Conservation (phyloP, 2,888 invertebrate species). For the Dorcus parallelipipedus region DNA sequence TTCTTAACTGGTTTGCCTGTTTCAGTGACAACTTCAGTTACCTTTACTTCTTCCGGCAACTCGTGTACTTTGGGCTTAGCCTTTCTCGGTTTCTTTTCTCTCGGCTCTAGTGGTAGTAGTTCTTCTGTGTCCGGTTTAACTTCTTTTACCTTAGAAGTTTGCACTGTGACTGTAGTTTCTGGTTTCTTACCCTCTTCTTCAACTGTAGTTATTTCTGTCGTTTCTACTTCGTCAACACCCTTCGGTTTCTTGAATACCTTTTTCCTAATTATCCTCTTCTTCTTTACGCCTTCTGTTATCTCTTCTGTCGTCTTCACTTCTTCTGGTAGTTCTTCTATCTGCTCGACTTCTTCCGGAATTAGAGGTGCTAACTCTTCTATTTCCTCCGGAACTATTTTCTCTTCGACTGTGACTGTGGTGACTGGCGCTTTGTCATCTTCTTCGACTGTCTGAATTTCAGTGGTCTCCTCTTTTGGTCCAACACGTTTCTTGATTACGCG, state of each 20-base stretch:
- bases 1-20: constrained; percentile 35
- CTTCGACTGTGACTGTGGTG: constrained; percentile 38
- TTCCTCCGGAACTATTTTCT: constrained; percentile 20
- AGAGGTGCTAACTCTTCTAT: constrained; percentile 21
- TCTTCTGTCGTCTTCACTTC: constrained; percentile 22
- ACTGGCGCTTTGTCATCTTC: constrained; percentile 39
- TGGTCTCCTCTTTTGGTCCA: constrained; percentile 31
- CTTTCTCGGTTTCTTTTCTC: constrained; percentile 19
- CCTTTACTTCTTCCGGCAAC: constrained; percentile 33
- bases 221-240: constrained; percentile 35
- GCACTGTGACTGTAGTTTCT: constrained; percentile 26
- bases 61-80: constrained; percentile 24
- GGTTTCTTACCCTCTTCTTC: constrained; percentile 21
- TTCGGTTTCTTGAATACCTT: constrained; percentile 17
- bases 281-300: constrained; percentile 29
- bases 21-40: constrained; percentile 34
- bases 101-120: constrained; percentile 23
- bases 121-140: constrained; percentile 25
- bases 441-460: constrained; percentile 39
- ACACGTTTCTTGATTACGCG: constrained; percentile 22
- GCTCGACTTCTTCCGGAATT: constrained; percentile 24
- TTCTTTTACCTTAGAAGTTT: constrained; percentile 22
- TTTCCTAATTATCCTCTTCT: constrained; percentile 31
- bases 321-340: constrained; percentile 21
- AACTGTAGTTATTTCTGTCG: constrained; percentile 33